A percentile compares a stretch with the other conserved stretches of the same genome.
Evolutionary conservation across 2,113 vertebrate species (phyloP).

Genomic region (Silurus asotus): DNA sequence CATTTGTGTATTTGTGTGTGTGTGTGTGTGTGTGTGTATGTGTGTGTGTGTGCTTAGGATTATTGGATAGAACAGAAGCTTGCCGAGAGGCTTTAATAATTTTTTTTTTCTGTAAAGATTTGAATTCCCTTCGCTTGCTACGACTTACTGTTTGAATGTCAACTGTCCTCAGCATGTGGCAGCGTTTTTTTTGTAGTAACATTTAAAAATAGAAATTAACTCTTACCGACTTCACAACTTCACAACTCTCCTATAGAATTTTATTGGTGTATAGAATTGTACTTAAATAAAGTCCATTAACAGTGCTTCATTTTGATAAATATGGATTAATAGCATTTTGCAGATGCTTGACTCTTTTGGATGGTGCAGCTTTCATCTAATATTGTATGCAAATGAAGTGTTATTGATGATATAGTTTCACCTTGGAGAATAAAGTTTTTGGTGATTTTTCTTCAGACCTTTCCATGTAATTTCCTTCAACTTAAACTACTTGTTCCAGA

Average conservation of each 20-base stretch:
- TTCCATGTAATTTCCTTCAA: neutral
- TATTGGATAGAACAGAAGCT: conserved; percentile 51
- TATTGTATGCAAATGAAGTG: neutral
- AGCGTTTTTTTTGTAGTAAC: neutral
- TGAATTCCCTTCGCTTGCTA: conserved; percentile 43
- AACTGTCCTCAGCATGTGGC: conserved; percentile 37
- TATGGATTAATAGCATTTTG: neutral
- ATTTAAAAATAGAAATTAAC: conserved; percentile 11
- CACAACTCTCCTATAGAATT: neutral
- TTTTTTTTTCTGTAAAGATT: conserved; percentile 56
- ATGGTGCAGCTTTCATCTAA: neutral
- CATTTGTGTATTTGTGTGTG: neutral
- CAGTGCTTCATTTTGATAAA: neutral
- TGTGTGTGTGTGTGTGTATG: neutral
- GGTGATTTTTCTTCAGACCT: neutral
- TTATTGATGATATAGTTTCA: neutral
- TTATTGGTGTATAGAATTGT: neutral
- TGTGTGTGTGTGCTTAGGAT: conserved; percentile 45
- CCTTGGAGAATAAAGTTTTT: neutral
- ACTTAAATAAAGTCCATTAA: neutral
- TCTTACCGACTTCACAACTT: neutral
- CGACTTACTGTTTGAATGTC: conserved; percentile 57
- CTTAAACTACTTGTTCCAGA: too few relatives aligned
- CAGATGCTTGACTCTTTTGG: neutral
- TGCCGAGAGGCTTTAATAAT: conserved; percentile 57